A percentile compares a stretch with the other conserved stretches of the same genome.
phyloP scores from a whole-genome alignment of 2,797 vertebrate genomes.

The Danio jaintianensis region DNA sequence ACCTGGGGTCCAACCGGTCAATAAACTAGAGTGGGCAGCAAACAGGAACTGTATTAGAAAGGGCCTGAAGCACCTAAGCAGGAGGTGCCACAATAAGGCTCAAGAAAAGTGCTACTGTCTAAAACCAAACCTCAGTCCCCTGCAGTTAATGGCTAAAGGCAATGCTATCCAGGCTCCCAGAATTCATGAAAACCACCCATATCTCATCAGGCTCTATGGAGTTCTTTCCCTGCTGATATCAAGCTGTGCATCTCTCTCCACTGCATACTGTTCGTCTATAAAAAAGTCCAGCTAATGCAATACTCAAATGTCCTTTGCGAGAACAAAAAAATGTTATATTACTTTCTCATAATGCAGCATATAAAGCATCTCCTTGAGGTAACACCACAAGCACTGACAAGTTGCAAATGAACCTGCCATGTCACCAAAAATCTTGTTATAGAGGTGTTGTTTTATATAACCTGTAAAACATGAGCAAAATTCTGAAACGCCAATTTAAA shows the following conservation, averaged over 20 bases:
- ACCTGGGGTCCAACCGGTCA: background rate
- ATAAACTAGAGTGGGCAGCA: background rate
- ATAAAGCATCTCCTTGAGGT: background rate
- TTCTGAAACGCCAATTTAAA: background rate
- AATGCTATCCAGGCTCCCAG: background rate
- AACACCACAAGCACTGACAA: conserved; percentile 17
- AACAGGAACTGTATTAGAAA: conserved; percentile 3
- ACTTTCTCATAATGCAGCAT: background rate
- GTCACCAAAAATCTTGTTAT: conserved; percentile 17
- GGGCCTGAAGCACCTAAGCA: background rate
- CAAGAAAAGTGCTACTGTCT: background rate
- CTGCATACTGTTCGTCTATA: background rate
- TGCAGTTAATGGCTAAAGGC: background rate
- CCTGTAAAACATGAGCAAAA: background rate
- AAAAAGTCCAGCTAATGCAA: background rate
- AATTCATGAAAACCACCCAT: conserved; percentile 3
- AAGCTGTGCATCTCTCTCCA: background rate
- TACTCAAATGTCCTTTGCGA: background rate
- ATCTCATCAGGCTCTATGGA: background rate
- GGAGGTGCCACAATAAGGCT: background rate
- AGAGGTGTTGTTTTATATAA: conserved; percentile 30
- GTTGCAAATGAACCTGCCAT: conserved; percentile 47
- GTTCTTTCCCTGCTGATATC: background rate
- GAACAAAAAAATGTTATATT: background rate
- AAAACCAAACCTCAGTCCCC: background rate